Evolutionary conservation across 2,888 invertebrate genomes (phyloP), one percentile per base, ranked within the genome.

Genomic region (Apantesis nais): DNA sequence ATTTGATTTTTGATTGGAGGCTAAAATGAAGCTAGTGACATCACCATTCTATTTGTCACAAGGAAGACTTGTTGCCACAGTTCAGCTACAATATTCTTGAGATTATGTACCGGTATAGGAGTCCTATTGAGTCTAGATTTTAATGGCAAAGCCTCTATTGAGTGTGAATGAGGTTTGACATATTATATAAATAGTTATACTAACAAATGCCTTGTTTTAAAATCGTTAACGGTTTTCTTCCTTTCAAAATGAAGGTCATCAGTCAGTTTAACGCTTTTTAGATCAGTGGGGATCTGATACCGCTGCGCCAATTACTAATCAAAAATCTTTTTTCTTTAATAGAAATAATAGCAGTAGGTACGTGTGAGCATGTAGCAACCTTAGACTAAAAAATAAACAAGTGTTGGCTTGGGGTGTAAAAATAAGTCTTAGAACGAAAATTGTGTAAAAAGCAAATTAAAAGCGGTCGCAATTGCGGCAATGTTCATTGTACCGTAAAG

Each of bases 321-420:
- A 52, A 52, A 12, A 25, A 25, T 52, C 11, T 9, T 12, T n/a
- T 11, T n/a, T 52, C 25, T 11, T 12, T 25, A 25, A n/a, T 52
- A 25, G n/a, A n/a, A 62, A 62, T 62, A 39, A 2, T n/a, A n/a
- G n/a, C n/a, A n/a, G n/a, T 62, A 39, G 19, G 16, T 62, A 39
- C 25, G 39, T 39, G 25, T 52, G n/a, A 62, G 19, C 39, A 39
- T 41, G 62, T 62, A 25, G 62, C 62, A 62, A 62, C 62, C 62
- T 62, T 39, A 39, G 62, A 41, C 39, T 62, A 62, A 19, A 16
- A 62, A 39, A 25, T 37, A n/a, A 19, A 19, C 22, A 12, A 7
- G 12, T 0, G 5, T 0, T 44, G 3, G 19, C 19, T 44, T 44
- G 7, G 41, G 7, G n/a, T 19, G 41, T 29, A 63, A 25, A 29